phyloP scores from a whole-genome alignment of 2,797 vertebrate genomes.

The Parauchenoglanis punctatus region DNA sequence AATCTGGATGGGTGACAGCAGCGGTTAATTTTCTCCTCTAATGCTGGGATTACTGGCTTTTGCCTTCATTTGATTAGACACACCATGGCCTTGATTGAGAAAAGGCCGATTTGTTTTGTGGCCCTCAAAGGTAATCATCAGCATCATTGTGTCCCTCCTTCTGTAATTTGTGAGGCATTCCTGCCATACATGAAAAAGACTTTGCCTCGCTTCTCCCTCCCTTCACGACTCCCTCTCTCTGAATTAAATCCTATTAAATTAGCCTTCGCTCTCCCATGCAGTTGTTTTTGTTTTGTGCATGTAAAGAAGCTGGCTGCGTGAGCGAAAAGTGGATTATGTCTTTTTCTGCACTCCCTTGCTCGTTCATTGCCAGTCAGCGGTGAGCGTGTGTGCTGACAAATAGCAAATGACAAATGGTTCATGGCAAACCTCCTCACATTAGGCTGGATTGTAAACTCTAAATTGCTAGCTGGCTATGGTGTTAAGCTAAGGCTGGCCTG shows the following conservation, averaged over 20 bases:
- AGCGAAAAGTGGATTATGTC: constrained; percentile 67
- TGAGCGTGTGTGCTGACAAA: constrained; percentile 39
- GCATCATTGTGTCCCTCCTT: constrained; percentile 60
- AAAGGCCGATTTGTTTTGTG: constrained; percentile 60
- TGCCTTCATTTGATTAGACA: constrained; percentile 63
- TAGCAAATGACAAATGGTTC: constrained; percentile 36
- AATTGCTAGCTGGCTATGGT: constrained; percentile 58
- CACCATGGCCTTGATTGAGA: constrained; percentile 60
- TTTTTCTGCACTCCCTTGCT: constrained; percentile 44
- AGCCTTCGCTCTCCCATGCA: constrained; percentile 56
- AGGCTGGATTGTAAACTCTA: constrained; percentile 56
- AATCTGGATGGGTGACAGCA: constrained; percentile 60
- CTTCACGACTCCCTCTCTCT: constrained; percentile 34
- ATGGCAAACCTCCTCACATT: constrained; percentile 46
- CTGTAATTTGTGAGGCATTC: constrained; percentile 60
- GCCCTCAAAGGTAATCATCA: constrained; percentile 61
- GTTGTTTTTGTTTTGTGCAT: constrained; percentile 64
- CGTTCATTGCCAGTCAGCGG: constrained; percentile 42
- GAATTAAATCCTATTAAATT: constrained; percentile 68
- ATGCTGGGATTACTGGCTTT: constrained; percentile 61
- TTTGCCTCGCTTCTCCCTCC: constrained; percentile 44
- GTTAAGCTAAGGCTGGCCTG: constrained; percentile 58
- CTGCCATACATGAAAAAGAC: constrained; percentile 53
- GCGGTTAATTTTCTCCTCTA: constrained; percentile 62
- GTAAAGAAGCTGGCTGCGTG: constrained; percentile 58